Evolutionary conservation across 2,888 invertebrate genomes (phyloP).

Genomic region (Pseudococcus longispinus): DNA sequence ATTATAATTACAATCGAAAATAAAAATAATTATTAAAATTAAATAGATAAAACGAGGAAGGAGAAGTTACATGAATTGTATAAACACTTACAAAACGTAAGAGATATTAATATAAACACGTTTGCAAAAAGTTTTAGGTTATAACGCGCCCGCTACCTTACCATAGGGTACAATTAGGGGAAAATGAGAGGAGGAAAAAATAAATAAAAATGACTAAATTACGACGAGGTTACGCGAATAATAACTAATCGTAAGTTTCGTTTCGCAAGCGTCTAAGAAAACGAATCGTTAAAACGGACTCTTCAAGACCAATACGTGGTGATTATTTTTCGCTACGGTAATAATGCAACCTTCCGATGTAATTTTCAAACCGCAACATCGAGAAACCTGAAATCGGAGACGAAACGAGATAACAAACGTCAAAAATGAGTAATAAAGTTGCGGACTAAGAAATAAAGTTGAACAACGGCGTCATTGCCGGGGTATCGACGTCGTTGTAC

Average conservation of each 20-base stretch:
- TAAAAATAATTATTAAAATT: not conserved
- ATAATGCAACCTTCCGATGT: constrained; percentile 96
- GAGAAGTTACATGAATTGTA: not conserved
- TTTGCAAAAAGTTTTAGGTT: not conserved
- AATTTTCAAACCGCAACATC: constrained; percentile 96
- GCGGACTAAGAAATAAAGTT: no score
- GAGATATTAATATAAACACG: not conserved
- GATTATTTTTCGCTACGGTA: constrained; percentile 97
- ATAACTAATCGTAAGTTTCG: not conserved
- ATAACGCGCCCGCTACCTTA: not conserved
- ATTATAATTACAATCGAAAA: not conserved
- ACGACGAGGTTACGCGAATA: not conserved
- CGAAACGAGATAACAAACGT: not conserved
- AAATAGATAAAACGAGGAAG: constrained; percentile 1
- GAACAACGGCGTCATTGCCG: no score
- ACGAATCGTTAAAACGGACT: constrained; percentile 47
- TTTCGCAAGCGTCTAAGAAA: not conserved
- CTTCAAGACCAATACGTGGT: constrained; percentile 94
- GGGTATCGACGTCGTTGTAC: no score
- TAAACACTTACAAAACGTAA: not conserved
- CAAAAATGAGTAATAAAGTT: no score
- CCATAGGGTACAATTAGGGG: not conserved
- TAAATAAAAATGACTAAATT: constrained; percentile 20
- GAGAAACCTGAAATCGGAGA: constrained; percentile 79
- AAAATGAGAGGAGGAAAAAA: not conserved